Conservation (phyloP, 1,140 invertebrate species). For the Euwallacea fornicatus region DNA sequence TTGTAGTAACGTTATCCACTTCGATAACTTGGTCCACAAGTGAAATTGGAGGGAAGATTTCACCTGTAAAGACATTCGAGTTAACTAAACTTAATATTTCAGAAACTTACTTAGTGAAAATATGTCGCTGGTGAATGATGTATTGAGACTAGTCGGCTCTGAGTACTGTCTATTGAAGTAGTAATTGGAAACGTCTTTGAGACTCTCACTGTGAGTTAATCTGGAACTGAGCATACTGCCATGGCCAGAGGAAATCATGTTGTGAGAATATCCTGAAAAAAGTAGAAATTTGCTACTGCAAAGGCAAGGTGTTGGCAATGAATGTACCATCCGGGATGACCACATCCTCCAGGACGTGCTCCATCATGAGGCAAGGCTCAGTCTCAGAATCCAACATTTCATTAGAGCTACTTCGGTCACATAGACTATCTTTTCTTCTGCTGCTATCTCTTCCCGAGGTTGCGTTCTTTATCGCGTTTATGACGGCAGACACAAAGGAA, state of each 20-base stretch:
- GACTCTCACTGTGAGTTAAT: constrained; percentile 59
- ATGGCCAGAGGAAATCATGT: constrained; percentile 65
- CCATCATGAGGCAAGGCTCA: constrained; percentile 77
- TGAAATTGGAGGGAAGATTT: constrained; percentile 52
- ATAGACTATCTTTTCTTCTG: constrained; percentile 31
- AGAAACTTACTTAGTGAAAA: constrained; percentile 48
- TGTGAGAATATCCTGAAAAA: constrained; percentile 61
- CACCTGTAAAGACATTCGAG: constrained; percentile 43
- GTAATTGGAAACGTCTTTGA: constrained; percentile 67
- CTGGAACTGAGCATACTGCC: constrained; percentile 48
- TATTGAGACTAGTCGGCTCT: constrained; percentile 55
- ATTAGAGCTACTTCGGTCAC: constrained; percentile 50
- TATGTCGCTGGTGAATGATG: constrained; percentile 52
- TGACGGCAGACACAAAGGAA: constrained; percentile 68
- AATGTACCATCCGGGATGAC: constrained; percentile 58
- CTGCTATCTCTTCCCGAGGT: constrained; percentile 46
- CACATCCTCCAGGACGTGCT: constrained; percentile 69
- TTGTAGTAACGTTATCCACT: constrained; percentile 73
- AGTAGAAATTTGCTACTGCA: neutral
- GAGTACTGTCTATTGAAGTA: constrained; percentile 63
- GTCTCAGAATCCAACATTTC: constrained; percentile 76
- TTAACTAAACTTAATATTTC: too few species aligned
- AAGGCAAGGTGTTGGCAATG: neutral
- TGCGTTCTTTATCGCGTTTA: constrained; percentile 68
- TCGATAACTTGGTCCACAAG: constrained; percentile 75